Conservation (phyloP, 2,888 invertebrate genomes). For the Linyphia triangularis region DNA sequence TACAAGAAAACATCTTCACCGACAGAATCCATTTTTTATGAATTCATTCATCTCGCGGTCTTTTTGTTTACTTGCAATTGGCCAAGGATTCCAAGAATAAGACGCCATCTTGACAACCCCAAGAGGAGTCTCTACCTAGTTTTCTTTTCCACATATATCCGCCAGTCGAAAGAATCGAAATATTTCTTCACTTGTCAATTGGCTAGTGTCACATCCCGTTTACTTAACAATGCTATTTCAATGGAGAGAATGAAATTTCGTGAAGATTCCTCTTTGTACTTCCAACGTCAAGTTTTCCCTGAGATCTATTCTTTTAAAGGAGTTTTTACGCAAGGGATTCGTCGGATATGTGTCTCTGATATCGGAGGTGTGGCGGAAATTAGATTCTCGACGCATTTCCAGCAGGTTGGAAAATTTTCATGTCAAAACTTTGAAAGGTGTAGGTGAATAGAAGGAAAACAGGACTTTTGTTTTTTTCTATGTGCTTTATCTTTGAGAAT, state of each 20-base stretch:
- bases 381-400: slow-evolving; percentile 24
- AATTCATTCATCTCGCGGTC: not conserved
- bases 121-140: not conserved
- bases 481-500: too few relatives aligned
- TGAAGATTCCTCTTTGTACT: slow-evolving; percentile 29
- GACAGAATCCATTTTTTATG: not conserved
- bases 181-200: slow-evolving; percentile 54
- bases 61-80: slow-evolving; percentile 47
- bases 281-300: slow-evolving; percentile 5
- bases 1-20: too few relatives aligned
- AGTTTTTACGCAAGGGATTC: not conserved
- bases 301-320: slow-evolving; percentile 31
- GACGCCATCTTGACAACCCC: not conserved
- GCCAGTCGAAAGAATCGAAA: slow-evolving; percentile 14
- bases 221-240: slow-evolving; percentile 38
- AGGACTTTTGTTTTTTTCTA: too few relatives aligned
- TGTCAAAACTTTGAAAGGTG: not conserved
- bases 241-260: slow-evolving; percentile 26
- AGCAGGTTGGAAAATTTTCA: not conserved
- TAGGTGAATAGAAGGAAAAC: too few relatives aligned
- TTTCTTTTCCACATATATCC: not conserved
- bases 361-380: slow-evolving; percentile 25
- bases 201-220: slow-evolving; percentile 28
- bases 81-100: not conserved
- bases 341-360: not conserved